Base-by-base conservation (phyloP, 2,888 invertebrate genomes). In the Athalia circularis region DNA sequence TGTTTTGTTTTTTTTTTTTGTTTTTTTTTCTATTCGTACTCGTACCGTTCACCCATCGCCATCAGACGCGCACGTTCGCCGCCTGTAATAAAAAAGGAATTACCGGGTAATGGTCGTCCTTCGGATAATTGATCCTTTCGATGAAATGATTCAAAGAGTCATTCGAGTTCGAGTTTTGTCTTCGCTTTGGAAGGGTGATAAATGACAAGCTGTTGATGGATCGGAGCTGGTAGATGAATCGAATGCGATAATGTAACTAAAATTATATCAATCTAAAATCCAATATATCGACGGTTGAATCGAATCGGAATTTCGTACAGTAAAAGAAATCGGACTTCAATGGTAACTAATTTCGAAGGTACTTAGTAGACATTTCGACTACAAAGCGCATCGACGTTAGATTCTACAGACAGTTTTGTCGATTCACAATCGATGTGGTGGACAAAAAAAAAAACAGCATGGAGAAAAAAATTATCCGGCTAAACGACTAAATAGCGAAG, bases 171-270 rank as follows among this genome's bases (percentile, higher is more conserved):
- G 68, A 29, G 68, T 29, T 15, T 8, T 52, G 29, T 54, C 50
- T 15, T 68, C 54, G 50, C 29, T 9, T 9, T 1, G 8, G 61
- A 29, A 4, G n/a, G 45, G 4, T 7, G 50, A 67, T 67, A 48
- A 50, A 29, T 48, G 67, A 48, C 67, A 67, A 67, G 48, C 67
- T 50, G 9, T 67, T 67, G 67, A 67, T 67, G 48, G 67, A 67
- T 67, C 50, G 8, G 50, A 67, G 9, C 8, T 5, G 50, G 54
- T 54, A n/a, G 6, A n/a, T n/a, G 54, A 54, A 54, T 11, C 54
- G 54, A 54, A n/a, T 54, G 9, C 47, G 67, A 67, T 67, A 67
- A 67, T 48, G 13, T 29, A 29, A 67, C 9, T 15, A 67, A 67
- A 67, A 15, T 67, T 54, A 29, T 29, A 29, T 29, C 29, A 29